Conservation (phyloP, 1,140 invertebrate genomes). For the Episyrphus balteatus region DNA sequence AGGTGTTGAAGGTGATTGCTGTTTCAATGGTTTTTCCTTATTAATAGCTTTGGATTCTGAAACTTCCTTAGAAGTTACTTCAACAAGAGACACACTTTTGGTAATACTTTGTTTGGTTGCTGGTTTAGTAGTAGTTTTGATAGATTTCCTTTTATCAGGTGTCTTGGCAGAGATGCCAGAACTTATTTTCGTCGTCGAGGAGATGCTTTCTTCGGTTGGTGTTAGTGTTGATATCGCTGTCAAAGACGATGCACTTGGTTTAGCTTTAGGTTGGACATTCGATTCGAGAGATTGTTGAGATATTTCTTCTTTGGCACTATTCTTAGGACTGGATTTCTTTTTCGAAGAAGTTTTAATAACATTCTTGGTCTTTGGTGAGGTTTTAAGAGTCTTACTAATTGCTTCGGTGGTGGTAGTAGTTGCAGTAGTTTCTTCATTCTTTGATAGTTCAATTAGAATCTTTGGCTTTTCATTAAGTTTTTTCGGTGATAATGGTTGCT, state of each 20-base stretch:
- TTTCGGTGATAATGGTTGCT: too few species aligned
- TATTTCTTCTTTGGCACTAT: not conserved
- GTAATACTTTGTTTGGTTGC: too few species aligned
- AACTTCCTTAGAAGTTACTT: not conserved
- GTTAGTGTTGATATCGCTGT: not conserved
- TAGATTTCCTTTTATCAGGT: too few species aligned
- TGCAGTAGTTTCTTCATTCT: too few species aligned
- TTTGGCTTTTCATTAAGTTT: too few species aligned
- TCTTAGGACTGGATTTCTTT: not conserved
- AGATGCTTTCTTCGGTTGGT: not conserved
- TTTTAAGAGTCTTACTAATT: not conserved
- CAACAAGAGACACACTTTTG: too few species aligned
- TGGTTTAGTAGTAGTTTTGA: too few species aligned
- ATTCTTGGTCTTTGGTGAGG: not conserved
- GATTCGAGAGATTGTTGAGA: not conserved
- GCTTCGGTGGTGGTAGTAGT: too few species aligned
- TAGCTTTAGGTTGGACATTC: not conserved
- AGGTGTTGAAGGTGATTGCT: not conserved
- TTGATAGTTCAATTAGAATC: too few species aligned
- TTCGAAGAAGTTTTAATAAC: not conserved
- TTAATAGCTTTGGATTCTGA: not conserved
- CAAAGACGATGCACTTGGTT: not conserved
- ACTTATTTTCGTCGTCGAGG: not conserved
- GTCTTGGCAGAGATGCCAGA: not conserved
- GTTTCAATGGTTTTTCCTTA: too few species aligned